Conservation (phyloP, 2,797 vertebrate genomes). For the Xenopus petersii region DNA sequence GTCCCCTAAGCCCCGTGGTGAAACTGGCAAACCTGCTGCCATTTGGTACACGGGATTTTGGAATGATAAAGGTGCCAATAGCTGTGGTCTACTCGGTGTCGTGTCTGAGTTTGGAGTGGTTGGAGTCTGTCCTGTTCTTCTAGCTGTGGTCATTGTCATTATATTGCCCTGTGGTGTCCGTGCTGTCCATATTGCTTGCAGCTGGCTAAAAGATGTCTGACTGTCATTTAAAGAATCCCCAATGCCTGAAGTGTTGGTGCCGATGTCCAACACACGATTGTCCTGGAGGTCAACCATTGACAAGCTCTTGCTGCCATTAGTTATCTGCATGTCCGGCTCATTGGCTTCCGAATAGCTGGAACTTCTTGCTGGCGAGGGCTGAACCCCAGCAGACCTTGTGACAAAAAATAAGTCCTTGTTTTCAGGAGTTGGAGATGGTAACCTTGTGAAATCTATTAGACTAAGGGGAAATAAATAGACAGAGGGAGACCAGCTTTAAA, state of each 20-base stretch:
- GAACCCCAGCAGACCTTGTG: constrained; percentile 90
- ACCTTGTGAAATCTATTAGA: constrained; percentile 95
- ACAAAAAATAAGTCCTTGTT: constrained; percentile 99
- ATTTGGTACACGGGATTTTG: constrained; percentile 99
- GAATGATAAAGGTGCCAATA: constrained; percentile 92
- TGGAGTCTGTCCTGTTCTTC: constrained; percentile 75
- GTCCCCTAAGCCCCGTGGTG: constrained; percentile 85
- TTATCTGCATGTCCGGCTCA: constrained; percentile 88
- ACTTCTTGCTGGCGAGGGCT: constrained; percentile 94
- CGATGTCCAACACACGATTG: constrained; percentile 78
- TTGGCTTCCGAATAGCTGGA: constrained; percentile 98
- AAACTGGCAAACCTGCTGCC: constrained; percentile 90
- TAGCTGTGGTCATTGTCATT: constrained; percentile 73
- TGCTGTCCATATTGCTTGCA: constrained; percentile 76
- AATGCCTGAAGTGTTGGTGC: constrained; percentile 59
- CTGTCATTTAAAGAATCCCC: constrained; percentile 72
- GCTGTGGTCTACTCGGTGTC: constrained; percentile 82
- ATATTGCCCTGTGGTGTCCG: constrained; percentile 76
- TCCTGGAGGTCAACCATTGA: constrained; percentile 99
- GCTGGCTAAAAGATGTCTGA: constrained; percentile 62
- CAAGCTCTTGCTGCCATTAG: constrained; percentile 93
- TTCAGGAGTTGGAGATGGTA: constrained; percentile 97
- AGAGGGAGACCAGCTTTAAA: constrained; percentile 62
- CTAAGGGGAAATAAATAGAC: constrained; percentile 75
- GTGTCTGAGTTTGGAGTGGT: constrained; percentile 73